Evolutionary conservation across 2,113 vertebrate genomes (phyloP), one percentile per base, ranked within the genome.

Genomic region (Pyxicephalus adspersus): DNA sequence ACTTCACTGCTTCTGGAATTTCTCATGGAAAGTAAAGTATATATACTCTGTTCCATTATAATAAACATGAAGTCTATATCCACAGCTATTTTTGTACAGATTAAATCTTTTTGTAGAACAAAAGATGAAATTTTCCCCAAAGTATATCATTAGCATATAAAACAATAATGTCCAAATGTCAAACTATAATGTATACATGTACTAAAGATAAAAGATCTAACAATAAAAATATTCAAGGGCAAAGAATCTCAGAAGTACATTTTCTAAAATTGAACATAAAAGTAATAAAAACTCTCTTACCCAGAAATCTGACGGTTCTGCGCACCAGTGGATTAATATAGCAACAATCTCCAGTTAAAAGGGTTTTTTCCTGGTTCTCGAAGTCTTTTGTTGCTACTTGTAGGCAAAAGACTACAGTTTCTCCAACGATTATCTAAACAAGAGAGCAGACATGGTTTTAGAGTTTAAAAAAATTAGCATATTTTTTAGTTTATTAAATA

Each of bases 241-340:
- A 76, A 63, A 34, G 51, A n/a, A 23, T 63, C 16, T 45, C 34
- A 63, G 45, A 6, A 66, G 18, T 28, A 52, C 26, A 38, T 55
- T 55, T 65, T 66, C 7, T 66, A 54, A 57, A 52, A 78, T 78
- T 65, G 5, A 52, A 88, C 83, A 84, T 58, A 23, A 84, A 88
- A 87, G 45, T 52, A 85, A 85, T 65, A 71, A 52, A 25, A 45
- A 28, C 52, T 79, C 81, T 93, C 96, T 84, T 92, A 99, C 97
- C 97, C 38, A 99, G 94, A 89, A 99, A 98, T 86, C 97, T 94
- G 87, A 98, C 94, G 72, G 95, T 98, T 87, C 97, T 92, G 86
- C 97, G 94, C 83, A 98, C 96, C 88, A 99, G 87, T 26, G 97
- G 97, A 83, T 98, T 99, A 90, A 98, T 96, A 85, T 98, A 98